phyloP scores from a whole-genome alignment of 2,888 invertebrate genomes.

The Amphipyra berbera region DNA sequence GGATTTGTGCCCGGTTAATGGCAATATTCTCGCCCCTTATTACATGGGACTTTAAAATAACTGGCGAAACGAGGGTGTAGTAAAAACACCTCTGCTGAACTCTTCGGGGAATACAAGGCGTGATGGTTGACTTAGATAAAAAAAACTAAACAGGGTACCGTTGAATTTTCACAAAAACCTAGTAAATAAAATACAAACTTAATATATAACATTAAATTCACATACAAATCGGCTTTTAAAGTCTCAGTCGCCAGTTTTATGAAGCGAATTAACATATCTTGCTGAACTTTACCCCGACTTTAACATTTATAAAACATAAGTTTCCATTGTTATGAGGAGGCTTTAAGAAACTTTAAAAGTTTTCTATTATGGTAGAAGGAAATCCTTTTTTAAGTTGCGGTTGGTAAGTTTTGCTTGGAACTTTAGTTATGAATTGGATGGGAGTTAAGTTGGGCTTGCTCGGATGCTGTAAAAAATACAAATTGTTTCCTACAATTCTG shows the following conservation, averaged over 20 bases:
- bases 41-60: too few species aligned
- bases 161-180: too few species aligned
- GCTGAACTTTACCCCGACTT: slow-evolving; percentile 42
- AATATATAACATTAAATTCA: slow-evolving; percentile 15
- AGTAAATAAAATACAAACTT: neutral
- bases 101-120: too few species aligned
- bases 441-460: neutral
- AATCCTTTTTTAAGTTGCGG: slow-evolving; percentile 52
- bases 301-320: slow-evolving; percentile 61
- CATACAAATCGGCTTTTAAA: slow-evolving; percentile 23
- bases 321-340: slow-evolving; percentile 54
- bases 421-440: slow-evolving; percentile 15
- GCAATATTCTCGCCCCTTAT: too few species aligned
- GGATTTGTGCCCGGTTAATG: too few species aligned
- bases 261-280: slow-evolving; percentile 60
- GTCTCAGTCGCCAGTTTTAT: slow-evolving; percentile 43
- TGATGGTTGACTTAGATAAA: too few species aligned
- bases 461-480: neutral
- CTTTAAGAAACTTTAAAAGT: slow-evolving; percentile 50
- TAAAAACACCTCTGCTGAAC: too few species aligned
- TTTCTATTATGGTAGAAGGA: slow-evolving; percentile 53
- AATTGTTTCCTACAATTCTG: too few species aligned
- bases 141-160: too few species aligned
- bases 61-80: too few species aligned
- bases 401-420: slow-evolving; percentile 18